Conservation (phyloP, 2,888 invertebrate genomes). For the Aleiodes testaceus region DNA sequence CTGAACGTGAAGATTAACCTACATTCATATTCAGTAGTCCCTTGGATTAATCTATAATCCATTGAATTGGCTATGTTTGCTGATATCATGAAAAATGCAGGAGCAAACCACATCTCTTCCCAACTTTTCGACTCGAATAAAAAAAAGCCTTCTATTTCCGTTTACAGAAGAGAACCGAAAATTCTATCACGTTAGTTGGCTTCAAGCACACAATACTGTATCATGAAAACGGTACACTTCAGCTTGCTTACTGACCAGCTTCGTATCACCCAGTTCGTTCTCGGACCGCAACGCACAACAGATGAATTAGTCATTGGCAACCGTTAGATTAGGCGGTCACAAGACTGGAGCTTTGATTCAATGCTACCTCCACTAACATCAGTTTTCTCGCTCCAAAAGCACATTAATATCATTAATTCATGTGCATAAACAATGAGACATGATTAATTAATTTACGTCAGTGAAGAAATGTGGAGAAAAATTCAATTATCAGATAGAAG, state of each 20-base stretch:
- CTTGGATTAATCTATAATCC: not conserved
- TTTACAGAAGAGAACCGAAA: constrained; percentile 22
- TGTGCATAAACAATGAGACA: not conserved
- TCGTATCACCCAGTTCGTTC: constrained; percentile 55
- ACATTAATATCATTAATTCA: too few relatives aligned
- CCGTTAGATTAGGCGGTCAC: constrained; percentile 15
- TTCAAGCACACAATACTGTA: constrained; percentile 32
- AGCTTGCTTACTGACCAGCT: constrained; percentile 59
- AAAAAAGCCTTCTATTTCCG: not conserved
- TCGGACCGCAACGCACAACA: constrained; percentile 53
- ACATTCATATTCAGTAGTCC: constrained; percentile 10
- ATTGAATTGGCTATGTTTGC: constrained; percentile 19
- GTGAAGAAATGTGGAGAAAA: not conserved
- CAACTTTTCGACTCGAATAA: not conserved
- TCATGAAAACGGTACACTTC: constrained; percentile 53
- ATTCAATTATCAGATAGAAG: constrained; percentile 13
- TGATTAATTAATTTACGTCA: not conserved
- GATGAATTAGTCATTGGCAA: constrained; percentile 21
- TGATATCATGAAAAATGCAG: constrained; percentile 19
- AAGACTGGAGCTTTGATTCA: too few relatives aligned
- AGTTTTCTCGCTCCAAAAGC: too few relatives aligned
- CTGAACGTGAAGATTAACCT: constrained; percentile 30
- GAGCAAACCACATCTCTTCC: not conserved
- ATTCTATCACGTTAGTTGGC: constrained; percentile 5
- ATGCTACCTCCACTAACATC: too few relatives aligned